Base-by-base conservation (phyloP, 2,888 invertebrate species). In the Eristalis tenax region DNA sequence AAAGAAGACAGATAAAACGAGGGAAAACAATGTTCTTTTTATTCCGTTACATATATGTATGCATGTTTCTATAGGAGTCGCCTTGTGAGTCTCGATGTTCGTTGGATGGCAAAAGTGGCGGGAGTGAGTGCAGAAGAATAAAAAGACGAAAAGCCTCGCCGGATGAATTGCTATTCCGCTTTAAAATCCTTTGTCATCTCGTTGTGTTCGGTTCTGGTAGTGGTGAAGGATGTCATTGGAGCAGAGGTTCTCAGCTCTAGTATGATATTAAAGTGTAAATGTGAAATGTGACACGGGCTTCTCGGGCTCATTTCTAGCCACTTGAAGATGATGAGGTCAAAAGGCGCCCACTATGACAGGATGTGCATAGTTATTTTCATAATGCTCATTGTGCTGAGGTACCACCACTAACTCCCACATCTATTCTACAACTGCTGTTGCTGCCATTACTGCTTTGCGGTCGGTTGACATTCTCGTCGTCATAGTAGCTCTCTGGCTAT, bases 311-410 rank as follows among this genome's bases (percentile, higher is more conserved):
- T 83, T 83, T 83, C 71, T 73, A 38, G 65, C 70, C 83, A 79
- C 75, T 84, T 79, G 50, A 79, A 75, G 79, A 83, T 83, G 74
- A 83, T 79, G 83, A 84, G 70, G 83, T 79, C 79, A 74, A 83
- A 83, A 83, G 38, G 69, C 83, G 43, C 22, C 73, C 32, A 50
- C 22, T 40, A 35, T 26, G 73, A 73, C 61, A 79, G 70, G 79
- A 66, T 83, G 23, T 79, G 70, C 74, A 79, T 78, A 75, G 43
- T 74, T 83, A 79, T 83, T 83, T 79, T 70, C 59, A 74, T 83
- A 74, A 79, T 66, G 59, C 74, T 70, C 64, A 78, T 35, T 61
- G 68, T 74, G 63, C 22, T 35, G 10, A 61, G 38, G 43, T 61
- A 38, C 15, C 35, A 18, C 50, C 18, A n/a, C 43, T 6, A 5